A percentile compares a stretch with the other conserved stretches of the same genome.
Conservation (phyloP, 2,113 vertebrate genomes). For the Psittacula cyanocephala region DNA sequence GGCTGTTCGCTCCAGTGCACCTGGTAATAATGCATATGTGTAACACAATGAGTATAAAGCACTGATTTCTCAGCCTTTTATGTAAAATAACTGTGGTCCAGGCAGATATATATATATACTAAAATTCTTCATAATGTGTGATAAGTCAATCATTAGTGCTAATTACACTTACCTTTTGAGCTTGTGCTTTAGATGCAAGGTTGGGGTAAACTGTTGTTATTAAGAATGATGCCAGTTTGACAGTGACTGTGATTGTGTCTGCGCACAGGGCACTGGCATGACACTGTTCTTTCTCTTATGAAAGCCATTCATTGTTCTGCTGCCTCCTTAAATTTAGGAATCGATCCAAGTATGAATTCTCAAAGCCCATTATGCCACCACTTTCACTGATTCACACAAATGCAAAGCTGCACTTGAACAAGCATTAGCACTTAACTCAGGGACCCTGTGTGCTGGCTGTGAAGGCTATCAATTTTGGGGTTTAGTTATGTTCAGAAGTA, state of each 20-base stretch:
- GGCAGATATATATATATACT: not conserved
- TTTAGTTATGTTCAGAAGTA: conserved; percentile 4
- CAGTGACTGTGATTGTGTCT: not conserved
- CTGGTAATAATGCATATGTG: not conserved
- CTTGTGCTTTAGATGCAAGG: not conserved
- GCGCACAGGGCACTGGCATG: not conserved
- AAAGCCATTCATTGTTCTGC: not conserved
- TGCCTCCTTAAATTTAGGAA: not conserved
- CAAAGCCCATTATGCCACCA: rapidly evolving
- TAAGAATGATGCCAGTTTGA: not conserved
- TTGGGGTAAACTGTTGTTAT: rapidly evolving
- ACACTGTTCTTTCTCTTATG: not conserved
- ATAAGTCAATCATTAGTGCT: not conserved
- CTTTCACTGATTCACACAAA: not conserved
- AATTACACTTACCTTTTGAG: not conserved
- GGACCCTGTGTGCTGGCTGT: not conserved
- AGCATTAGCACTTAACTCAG: not conserved
- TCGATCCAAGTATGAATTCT: not conserved
- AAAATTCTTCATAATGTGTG: not conserved
- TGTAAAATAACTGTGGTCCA: not conserved
- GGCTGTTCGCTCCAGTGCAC: not conserved
- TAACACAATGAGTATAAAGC: not conserved
- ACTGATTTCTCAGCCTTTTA: not conserved
- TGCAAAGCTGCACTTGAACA: not conserved
- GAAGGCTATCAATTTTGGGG: not conserved